Base-by-base conservation (phyloP, 2,113 vertebrate species). In the Tiliqua scincoides region DNA sequence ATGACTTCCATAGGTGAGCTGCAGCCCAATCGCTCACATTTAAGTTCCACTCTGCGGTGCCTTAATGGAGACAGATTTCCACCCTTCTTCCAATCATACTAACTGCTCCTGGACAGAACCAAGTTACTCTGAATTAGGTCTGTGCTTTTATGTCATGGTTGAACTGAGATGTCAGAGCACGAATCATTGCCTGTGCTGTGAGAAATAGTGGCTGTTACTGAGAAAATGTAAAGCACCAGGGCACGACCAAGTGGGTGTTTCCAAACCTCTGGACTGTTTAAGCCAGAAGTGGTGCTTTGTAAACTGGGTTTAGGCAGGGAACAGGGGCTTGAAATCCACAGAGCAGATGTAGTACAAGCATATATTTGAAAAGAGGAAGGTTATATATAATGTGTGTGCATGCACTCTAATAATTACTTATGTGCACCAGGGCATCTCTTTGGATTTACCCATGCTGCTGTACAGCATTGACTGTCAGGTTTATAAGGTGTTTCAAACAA, bases 121-220 rank as follows among this genome's bases (percentile, higher is more conserved):
- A 75, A 89, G 87, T 88, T 63, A 81, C 52, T 93, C 40, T 92
- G 74, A 89, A 92, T 90, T 90, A 88, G 80, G 84, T 81, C 25
- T 61, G 74, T 72, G 82, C 77, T 91, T 85, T 92, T 70, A 86
- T 89, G 87, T 83, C 83, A 89, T 59, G 78, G 82, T 78, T 87
- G 80, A 91, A 48, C 7, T 85, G 78, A 91, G 77, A 84, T 79
- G 67, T 32, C 77, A 48, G 40, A 90, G 84, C 63, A 88, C 84
- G 65, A 91, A 80, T 77, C 21, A 9, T 23, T 71, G 25, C 35
- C 20, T 87, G 68, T 30, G 68, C 6, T 23, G 37, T 17, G 25
- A 87, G 76, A 92, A 79, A 48, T 17, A 91, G 89, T 23, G 83
- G 37, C 1, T 68, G 35, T 40, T 79, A 67, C 0, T 72, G 71